These are phyloP conservation scores for Sarcophaga rosellei DNA, from an alignment of 2,888 invertebrate species.

Conservation along the genomic window DNA sequence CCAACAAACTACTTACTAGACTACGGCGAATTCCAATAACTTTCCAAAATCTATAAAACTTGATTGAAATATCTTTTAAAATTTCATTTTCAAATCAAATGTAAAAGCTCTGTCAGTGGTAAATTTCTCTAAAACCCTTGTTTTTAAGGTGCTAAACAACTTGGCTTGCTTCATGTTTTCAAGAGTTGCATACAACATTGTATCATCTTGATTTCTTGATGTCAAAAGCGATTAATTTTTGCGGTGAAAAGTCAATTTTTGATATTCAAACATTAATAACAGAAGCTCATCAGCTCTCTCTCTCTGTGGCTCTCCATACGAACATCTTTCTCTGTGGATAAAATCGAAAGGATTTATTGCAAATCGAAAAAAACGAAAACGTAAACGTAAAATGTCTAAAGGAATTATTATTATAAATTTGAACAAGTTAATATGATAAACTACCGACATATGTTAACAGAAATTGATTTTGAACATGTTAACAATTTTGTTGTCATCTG, in stretches of 20 bases:
- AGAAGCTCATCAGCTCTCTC: constrained; percentile 58
- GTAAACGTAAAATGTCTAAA: constrained; percentile 45
- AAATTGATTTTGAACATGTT: constrained; percentile 67
- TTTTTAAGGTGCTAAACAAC: no score
- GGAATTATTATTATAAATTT: constrained; percentile 60
- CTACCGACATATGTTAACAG: constrained; percentile 64
- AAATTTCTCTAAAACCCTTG: no score
- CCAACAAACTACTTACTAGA: no score
- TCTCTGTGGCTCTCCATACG: not conserved
- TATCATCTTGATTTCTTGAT: constrained; percentile 31
- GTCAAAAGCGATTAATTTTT: constrained; percentile 62
- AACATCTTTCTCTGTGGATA: not conserved
- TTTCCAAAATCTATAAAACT: no score
- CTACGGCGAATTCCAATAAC: no score
- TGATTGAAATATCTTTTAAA: no score
- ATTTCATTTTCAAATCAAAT: no score
- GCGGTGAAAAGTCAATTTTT: constrained; percentile 62
- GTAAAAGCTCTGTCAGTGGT: no score
- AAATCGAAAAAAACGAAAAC: not conserved
- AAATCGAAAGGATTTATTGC: not conserved
- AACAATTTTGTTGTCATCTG: constrained; percentile 68
- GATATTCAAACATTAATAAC: constrained; percentile 60
- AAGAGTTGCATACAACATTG: not conserved
- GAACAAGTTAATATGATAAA: constrained; percentile 69
- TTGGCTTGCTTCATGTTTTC: no score